phyloP scores from a whole-genome alignment of 1,140 invertebrate genomes.

The Sogatella furcifera region DNA sequence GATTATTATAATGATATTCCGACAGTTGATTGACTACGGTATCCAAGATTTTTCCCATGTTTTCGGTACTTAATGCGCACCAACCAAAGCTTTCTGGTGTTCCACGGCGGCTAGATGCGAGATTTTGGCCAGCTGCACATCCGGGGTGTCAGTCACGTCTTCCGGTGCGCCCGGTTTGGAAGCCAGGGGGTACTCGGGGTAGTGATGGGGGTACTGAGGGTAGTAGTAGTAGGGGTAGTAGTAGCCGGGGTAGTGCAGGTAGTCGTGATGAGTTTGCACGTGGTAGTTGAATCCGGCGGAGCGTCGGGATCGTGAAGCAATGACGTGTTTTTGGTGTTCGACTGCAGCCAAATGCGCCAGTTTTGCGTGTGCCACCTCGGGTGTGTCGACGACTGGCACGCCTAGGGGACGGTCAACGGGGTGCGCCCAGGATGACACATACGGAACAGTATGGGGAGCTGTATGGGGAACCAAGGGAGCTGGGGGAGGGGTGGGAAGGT shows the following conservation, averaged over 20 bases:
- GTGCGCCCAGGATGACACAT: too few relatives aligned
- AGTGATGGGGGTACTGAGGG: neutral
- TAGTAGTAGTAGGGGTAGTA: neutral
- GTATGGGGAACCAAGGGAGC: neutral
- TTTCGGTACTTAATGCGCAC: neutral
- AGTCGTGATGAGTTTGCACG: neutral
- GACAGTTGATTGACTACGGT: too few relatives aligned
- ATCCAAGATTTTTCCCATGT: too few relatives aligned
- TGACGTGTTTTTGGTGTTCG: neutral
- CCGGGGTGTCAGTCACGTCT: slow-evolving; percentile 17
- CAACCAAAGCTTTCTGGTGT: neutral
- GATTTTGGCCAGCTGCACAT: slow-evolving; percentile 12
- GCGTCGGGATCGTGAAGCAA: neutral
- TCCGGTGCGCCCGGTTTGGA: neutral
- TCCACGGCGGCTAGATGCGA: neutral
- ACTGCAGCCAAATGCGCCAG: neutral
- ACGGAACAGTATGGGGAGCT: neutral
- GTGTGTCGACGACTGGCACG: slow-evolving; percentile 9
- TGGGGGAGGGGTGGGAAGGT: slow-evolving; percentile 37
- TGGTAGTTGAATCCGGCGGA: neutral
- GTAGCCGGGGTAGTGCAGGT: neutral
- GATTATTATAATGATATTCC: too few relatives aligned
- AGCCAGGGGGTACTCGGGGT: neutral
- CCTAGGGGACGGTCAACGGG: slow-evolving; percentile 5
- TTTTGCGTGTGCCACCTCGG: neutral